Evolutionary conservation across 2,797 vertebrate genomes (phyloP), one percentile per base, ranked within the genome.

Genomic region (Notamacropus eugenii): DNA sequence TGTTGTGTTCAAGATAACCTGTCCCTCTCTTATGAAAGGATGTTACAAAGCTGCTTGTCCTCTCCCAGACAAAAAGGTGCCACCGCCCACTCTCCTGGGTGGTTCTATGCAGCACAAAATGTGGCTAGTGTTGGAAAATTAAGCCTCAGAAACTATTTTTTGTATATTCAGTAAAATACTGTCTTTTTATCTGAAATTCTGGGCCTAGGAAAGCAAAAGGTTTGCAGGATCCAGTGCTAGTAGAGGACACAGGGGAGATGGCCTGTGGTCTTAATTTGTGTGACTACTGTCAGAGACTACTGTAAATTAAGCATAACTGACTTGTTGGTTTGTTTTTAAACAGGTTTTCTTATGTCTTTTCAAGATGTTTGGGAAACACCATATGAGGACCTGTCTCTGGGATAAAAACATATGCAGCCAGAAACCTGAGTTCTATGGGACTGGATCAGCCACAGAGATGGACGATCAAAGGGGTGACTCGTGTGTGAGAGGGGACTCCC

Each of bases 341-440:
- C 97, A 98, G 96, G 96, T 98, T 98, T 98, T 97, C 90, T 98
- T 97, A 93, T 97, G 97, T 98, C 97, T 98, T 98, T 98, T 98
- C 98, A 98, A 98, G 98, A 98, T 98, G 98, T 98, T 98, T 97
- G 98, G 97, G 98, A 98, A 94, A 97, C 96, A 62, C 95, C 27
- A 98, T 94, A 95, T 96, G 98, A 98, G 96, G 97, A 97, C 98
- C 97, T 98, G 74, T 96, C 97, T 98, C 97, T 98, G 97, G 98
- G 96, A 94, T 94, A 95, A 93, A 40, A 95, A 97, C 91, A 54
- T 98, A 95, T 97, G 97, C 98, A 97, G 97, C 98, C 98, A 97
- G 97, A 98, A 97, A 98, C 96, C 98, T 96, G 92, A 93, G 93
- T 97, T 97, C 97, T 98, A 97, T 97, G 98, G 97, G 96, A 97